Base-by-base conservation (phyloP, 2,797 vertebrate species). In the Hydrolagus colliei region DNA sequence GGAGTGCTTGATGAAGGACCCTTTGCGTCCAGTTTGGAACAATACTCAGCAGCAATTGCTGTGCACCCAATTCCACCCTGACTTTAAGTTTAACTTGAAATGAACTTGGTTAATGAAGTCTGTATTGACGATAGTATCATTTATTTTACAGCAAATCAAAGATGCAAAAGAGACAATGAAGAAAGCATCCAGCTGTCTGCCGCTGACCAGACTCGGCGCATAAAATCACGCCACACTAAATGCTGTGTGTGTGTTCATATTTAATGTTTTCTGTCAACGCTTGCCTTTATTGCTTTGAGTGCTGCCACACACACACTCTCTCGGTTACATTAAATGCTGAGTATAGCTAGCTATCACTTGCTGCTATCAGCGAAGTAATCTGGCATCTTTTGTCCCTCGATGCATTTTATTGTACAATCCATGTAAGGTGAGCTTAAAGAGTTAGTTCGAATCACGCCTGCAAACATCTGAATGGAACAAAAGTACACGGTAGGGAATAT, bases 291-390 rank as follows among this genome's bases (percentile, higher is more conserved):
- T 71, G 79, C 65, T 84, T 84, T 12, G 79, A 63, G 18, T 11
- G 79, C 63, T 35, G 5, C 65, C 79, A 71, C 65, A 68, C 79
- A 63, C 27, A 68, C 41, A 84, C 63, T 67, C 79, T 61, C 62
- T 77, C 75, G 14, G 32, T 41, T 32, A 6, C 2, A 9, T 82
- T 35, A 82, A 62, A 84, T 52, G 79, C 65, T n/a, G 27, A 84
- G n/a, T 20, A 63, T 71, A 71, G 79, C 32, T 84, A 68, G 32
- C 79, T 71, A 16, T 71, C 14, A 16, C 65, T 12, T 35, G 10
- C 65, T 20, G 67, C 20, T 71, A 18, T 84, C 79, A 71, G 16
- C 1, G 41, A 52, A 52, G 41, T 52, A 52, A 52, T 52, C 41
- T 52, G 41, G 41, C 1, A 52, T 52, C 41, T 52, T 52, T 52